Percentiles rank a stretch among this genome's conserved stretches.
Conservation (phyloP, 2,113 vertebrate genomes). For the Camelus dromedarius region DNA sequence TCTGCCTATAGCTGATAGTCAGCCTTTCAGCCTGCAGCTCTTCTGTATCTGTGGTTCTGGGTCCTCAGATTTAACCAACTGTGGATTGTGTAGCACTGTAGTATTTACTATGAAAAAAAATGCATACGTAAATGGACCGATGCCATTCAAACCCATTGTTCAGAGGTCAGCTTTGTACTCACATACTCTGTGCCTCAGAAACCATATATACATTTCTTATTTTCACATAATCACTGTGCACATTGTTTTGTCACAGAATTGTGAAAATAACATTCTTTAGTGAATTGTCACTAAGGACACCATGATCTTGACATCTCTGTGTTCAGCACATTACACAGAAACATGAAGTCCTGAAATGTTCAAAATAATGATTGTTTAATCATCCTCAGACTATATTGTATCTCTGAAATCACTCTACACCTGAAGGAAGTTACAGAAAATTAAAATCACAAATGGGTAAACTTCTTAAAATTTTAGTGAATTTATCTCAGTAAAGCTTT, state of each 20-base stretch:
- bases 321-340: not conserved
- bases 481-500: conserved; percentile 34
- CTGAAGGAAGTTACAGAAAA: not conserved
- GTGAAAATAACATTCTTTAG: not conserved
- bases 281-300: not conserved
- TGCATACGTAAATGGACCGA: not conserved
- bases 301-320: not conserved
- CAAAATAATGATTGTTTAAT: conserved; percentile 16
- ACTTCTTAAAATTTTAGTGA: not conserved
- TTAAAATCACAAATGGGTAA: conserved; percentile 14
- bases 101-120: not conserved
- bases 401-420: not conserved
- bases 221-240: not conserved
- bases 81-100: not conserved
- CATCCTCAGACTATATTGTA: not conserved
- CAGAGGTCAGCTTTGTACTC: not conserved
- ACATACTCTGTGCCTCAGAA: not conserved
- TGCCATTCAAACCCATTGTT: not conserved
- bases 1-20: not conserved
- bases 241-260: not conserved
- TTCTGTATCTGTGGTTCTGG: not conserved
- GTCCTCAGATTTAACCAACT: not conserved
- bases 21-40: not conserved
- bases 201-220: not conserved
- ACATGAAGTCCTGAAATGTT: not conserved